Base-by-base conservation (phyloP, 2,797 vertebrate species). In the Apogon hyalosoma region DNA sequence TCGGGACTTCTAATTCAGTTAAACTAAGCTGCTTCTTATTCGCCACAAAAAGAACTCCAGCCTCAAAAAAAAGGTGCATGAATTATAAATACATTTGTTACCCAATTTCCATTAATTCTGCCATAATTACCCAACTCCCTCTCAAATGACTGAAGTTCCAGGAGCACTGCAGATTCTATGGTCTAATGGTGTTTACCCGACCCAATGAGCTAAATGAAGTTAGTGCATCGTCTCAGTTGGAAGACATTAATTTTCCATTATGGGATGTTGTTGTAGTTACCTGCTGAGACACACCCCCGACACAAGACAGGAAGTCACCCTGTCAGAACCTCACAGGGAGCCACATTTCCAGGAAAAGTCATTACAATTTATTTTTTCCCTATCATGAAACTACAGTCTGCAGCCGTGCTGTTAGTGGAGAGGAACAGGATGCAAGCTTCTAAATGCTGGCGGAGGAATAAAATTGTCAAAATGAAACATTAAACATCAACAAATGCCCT, bases 231-330 rank as follows among this genome's bases (percentile, higher is more conserved):
- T 74, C 92, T 84, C 93, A 77, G 91, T 81, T 82, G 90, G 92
- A 94, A 79, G 85, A 91, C 92, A 94, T 94, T 93, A 90, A 89
- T 91, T 91, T 87, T 92, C 89, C 93, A 94, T 94, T 94, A 94
- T 77, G 82, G 82, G 87, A 82, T 79, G 77, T 87, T 87, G 71
- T 81, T 82, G 76, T 65, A 60, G 79, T 80, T 87, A 92, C 92
- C 92, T 92, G 92, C 91, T 91, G 93, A 67, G 90, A 65, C 76
- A 73, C 78, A 83, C 83, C 83, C 82, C 60, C 77, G 76, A 73
- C 67, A 78, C 79, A 46, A 79, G 56, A 80, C 81, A 75, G 82
- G 84, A 76, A 76, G 80, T 77, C 47, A 7, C 71, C 77, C 55
- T 77, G 75, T 55, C 48, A 66, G 42, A 75, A 65, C 53, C 70